Base-by-base conservation (phyloP, 2,888 invertebrate species). In the Euproctis similis region DNA sequence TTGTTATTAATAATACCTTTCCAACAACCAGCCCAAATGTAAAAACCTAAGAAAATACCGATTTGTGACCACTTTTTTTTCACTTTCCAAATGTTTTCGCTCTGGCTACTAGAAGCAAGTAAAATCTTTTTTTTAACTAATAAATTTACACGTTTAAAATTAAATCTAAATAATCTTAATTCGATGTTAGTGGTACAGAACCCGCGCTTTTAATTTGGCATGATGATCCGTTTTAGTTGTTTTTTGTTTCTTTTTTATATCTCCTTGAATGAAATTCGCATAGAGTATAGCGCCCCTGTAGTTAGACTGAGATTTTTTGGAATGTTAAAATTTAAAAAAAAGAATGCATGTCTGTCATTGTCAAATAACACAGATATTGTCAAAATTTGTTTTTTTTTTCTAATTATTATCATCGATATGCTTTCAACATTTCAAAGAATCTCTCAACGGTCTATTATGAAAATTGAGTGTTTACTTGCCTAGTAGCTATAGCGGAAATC, bases 91-190 rank as follows among this genome's bases (percentile, higher is more conserved):
- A 72, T 59, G 71, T 73, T 76, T 78, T 78, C 84, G 84, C 80
- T 81, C 71, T 84, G 80, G 84, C 82, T 84, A 84, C 82, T 82
- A 84, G 84, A 81, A 81, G 80, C 82, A 84, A 84, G 82, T 84
- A 80, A 82, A 63, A 75, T 7, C 65, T 46, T 53, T 58, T 49
- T 58, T 59, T 56, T 49, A 53, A 54, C 56, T 51, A 39, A 47
- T 53, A 55, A 23, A 11, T 23, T 28, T 12, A 36, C 4, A 24
- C 53, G 55, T 20, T 31, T 26, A 26, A 37, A 29, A 35, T 23
- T 30, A 33, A 31, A 39, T 26, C 29, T 43, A 37, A 34, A 36
- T 37, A 34, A 44, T 42, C 41, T 54, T 17, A 48, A 59, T 42
- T 80, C 63, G 65, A 46, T 81, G 81, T 82, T 82, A 81, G 81